Base-by-base conservation (phyloP, 2,797 vertebrate species). In the Ibycter americanus region DNA sequence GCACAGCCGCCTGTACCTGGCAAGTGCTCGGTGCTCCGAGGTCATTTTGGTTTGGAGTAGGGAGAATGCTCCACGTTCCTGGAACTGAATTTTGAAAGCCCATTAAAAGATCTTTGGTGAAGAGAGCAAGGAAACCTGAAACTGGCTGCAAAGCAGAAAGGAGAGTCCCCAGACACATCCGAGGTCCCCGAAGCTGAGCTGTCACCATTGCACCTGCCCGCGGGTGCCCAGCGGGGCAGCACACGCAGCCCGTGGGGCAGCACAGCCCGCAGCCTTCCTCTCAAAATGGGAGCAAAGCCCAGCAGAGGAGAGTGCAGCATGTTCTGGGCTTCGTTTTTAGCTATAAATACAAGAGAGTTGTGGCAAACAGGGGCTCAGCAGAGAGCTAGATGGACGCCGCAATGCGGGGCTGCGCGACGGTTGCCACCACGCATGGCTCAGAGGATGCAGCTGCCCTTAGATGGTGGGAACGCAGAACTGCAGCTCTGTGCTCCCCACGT, bases 331-430 rank as follows among this genome's bases (percentile, higher is more conserved):
- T 81, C 5, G 3, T 27, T 44, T 86, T 65, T n/a, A 73, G 19
- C 2, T 26, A 49, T 3, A 31, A 66, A 61, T 2, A n/a, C 4
- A 49, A 56, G 65, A 38, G 25, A n/a, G 36, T 17, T 0, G 0
- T 25, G 34, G 36, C 51, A 73, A 31, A 26, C 4, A 20, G 58
- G 40, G 67, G 26, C 34, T 20, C 34, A 67, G 68, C 32, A 34
- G 16, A 23, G 19, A 59, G 18, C 20, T 12, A 65, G n/a, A 20
- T 6, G 21, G 82, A 34, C 20, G 4, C 14, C 34, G 71, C 42
- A 56, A 16, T 3, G 52, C 5, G 2, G 58, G 86, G 42, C 70
- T 52, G 46, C 4, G 0, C 32, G 46, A 47, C 32, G n/a, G 38
- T 36, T 70, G 21, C 18, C 23, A 10, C 6, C 38, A 25, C 7